Conservation (phyloP, 1,140 invertebrate genomes). For the Nebria ingens region DNA sequence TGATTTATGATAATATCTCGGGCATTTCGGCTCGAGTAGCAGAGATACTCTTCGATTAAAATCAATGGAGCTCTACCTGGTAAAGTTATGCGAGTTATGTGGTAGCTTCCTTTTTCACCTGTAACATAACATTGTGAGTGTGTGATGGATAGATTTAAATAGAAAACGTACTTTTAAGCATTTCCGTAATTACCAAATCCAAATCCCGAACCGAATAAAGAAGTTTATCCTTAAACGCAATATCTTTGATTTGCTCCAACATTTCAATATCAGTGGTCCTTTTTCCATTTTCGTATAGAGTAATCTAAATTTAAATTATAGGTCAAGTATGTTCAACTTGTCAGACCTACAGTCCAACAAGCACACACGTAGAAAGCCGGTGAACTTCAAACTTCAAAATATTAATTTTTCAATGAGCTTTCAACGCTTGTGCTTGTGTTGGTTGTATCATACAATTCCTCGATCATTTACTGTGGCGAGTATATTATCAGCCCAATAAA, state of each 20-base stretch:
- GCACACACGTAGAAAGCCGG: no score
- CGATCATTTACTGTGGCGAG: slow-evolving; percentile 36
- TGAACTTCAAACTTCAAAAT: no score
- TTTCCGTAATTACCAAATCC: slow-evolving; percentile 36
- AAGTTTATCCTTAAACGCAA: slow-evolving; percentile 30
- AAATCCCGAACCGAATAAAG: slow-evolving; percentile 36
- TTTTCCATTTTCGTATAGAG: slow-evolving; percentile 32
- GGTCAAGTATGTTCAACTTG: no score
- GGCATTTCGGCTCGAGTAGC: slow-evolving; percentile 29
- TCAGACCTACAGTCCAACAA: no score
- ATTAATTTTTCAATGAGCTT: no score
- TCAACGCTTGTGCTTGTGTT: no score
- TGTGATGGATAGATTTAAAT: slow-evolving; percentile 10
- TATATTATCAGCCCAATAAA: slow-evolving; percentile 27
- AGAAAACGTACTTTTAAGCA: slow-evolving; percentile 28
- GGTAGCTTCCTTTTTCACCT: slow-evolving; percentile 32
- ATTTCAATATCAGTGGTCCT: slow-evolving; percentile 20
- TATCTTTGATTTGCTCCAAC: slow-evolving; percentile 36
- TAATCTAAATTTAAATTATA: slow-evolving; percentile 24
- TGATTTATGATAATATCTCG: slow-evolving; percentile 31
- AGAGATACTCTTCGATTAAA: slow-evolving; percentile 28
- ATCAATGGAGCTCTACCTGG: slow-evolving; percentile 31
- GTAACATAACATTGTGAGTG: slow-evolving; percentile 18
- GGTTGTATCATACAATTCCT: slow-evolving; percentile 35
- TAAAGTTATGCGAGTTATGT: slow-evolving; percentile 27